Base-by-base conservation (phyloP, 2,797 vertebrate genomes). In the Hippopotamyrus pictus region DNA sequence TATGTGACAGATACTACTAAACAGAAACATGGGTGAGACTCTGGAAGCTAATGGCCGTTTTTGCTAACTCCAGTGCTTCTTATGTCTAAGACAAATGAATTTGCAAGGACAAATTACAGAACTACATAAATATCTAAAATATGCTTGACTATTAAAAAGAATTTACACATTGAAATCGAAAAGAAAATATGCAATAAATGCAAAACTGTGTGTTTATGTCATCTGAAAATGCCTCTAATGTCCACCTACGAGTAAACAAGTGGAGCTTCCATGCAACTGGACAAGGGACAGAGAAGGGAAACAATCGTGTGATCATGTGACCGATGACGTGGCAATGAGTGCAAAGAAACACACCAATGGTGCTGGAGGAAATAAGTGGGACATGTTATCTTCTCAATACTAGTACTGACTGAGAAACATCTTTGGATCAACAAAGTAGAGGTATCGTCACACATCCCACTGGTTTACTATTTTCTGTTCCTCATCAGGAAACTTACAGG, bases 1-100 rank as follows among this genome's bases (percentile, higher is more conserved):
- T 96, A 86, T 89, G 65, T 96, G 95, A 95, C 95, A 96, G 95
- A 96, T 95, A 96, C 93, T 93, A 93, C 95, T 96, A 94, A 95
- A 97, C 96, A 95, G 93, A 95, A 92, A 12, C 86, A 85, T 83
- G 62, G 59, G 33, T 41, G 69, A 37, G 22, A 48, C 33, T 54
- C 87, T n/a, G 79, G 17, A 19, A 57, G 59, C n/a, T 83, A 82
- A 82, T 22, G 25, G 12, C 82, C 14, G 0, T 88, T 17, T 79
- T 86, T 29, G n/a, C 87, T 86, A 73, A 65, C 11, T 88, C n/a
- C 89, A 90, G 89, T 79, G 91, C 91, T 87, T 41, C 44, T 89
- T 83, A 84, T 46, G 48, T 8, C 59, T 89, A 88, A 69, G 69
- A 87, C 44, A 79, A 84, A 4, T 59, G 6, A 53, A 51, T 41